Evolutionary conservation across 2,797 vertebrate species (phyloP).

Genomic region (Phyllotis vaccarum): DNA sequence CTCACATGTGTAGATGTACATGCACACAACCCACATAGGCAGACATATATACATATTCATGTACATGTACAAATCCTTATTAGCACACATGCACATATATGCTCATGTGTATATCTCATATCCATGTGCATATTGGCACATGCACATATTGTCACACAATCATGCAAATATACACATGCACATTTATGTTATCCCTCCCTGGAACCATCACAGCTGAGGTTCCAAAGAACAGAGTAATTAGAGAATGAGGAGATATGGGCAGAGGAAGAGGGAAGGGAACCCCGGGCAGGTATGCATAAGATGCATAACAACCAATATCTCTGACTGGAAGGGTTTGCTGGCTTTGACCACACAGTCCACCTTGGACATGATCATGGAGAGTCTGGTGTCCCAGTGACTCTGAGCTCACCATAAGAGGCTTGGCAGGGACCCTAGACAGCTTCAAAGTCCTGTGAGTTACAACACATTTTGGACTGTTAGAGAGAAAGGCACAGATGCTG

Average conservation of each 20-base stretch:
- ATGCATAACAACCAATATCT: fast-evolving
- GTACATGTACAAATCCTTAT: background rate
- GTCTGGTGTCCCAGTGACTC: fast-evolving
- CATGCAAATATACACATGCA: background rate
- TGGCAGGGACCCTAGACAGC: background rate
- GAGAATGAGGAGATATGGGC: background rate
- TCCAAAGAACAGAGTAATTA: background rate
- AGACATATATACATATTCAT: background rate
- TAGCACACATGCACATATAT: background rate
- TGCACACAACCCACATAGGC: background rate
- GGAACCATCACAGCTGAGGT: background rate
- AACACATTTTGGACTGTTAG: background rate
- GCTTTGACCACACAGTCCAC: fast-evolving
- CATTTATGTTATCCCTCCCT: too few species aligned
- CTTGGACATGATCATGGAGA: fast-evolving
- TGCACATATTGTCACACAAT: too few species aligned
- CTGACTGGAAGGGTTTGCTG: background rate
- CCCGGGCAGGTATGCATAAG: fast-evolving
- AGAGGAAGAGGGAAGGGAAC: background rate
- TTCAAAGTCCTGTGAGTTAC: background rate
- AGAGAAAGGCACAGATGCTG: fast-evolving
- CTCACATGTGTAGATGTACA: background rate
- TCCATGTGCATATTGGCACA: background rate
- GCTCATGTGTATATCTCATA: background rate
- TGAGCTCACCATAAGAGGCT: background rate